Percentiles rank a stretch among this genome's conserved stretches.
These are phyloP conservation scores for Sebastes iracundus DNA, from an alignment of 2,797 vertebrate genomes.

Conservation along the genomic window DNA sequence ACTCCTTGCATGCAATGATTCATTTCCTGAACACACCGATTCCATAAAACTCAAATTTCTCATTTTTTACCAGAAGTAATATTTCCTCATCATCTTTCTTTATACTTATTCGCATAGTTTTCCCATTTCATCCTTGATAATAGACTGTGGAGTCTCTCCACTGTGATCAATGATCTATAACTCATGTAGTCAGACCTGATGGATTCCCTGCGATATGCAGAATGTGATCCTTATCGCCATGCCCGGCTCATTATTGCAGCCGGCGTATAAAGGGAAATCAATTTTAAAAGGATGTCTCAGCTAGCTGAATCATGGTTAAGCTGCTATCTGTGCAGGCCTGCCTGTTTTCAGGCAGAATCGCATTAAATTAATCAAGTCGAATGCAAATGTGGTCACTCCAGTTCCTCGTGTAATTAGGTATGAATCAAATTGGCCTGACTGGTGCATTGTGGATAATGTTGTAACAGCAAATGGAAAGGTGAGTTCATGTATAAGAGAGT, in stretches of 20 bases:
- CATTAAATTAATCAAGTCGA: constrained; percentile 64
- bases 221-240: constrained; percentile 73
- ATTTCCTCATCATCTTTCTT: constrained; percentile 34
- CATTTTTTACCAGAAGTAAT: constrained; percentile 19
- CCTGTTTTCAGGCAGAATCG: constrained; percentile 57
- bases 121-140: constrained; percentile 49
- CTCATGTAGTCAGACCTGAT: constrained; percentile 66
- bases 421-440: constrained; percentile 46
- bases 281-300: constrained; percentile 65
- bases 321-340: constrained; percentile 49
- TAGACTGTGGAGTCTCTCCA: constrained; percentile 51
- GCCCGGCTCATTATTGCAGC: constrained; percentile 70
- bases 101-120: constrained; percentile 30
- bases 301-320: constrained; percentile 65
- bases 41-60: constrained; percentile 11
- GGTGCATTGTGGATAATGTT: constrained; percentile 33
- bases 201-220: constrained; percentile 69
- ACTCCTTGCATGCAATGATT: not conserved
- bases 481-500: constrained; percentile 28
- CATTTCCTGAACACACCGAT: constrained; percentile 1
- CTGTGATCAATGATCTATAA: constrained; percentile 69
- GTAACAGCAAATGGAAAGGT: constrained; percentile 34
- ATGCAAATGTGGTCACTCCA: constrained; percentile 66
- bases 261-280: constrained; percentile 72
- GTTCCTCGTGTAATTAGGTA: constrained; percentile 43